Evolutionary conservation across 1,140 invertebrate species (phyloP).

Genomic region (Nautilus pompilius): DNA sequence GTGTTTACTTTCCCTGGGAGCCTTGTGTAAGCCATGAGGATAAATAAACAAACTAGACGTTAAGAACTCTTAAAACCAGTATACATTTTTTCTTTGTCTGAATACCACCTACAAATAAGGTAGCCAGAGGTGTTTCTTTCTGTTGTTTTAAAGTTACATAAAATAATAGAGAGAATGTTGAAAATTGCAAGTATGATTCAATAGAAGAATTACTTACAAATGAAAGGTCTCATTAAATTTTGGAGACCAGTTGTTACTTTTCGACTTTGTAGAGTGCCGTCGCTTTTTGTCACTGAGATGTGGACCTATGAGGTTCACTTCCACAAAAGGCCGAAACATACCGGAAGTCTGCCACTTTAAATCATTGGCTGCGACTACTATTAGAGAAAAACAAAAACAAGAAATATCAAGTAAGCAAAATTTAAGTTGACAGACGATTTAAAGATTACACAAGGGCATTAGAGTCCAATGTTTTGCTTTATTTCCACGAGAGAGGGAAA

Average conservation of each 20-base stretch:
- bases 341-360: slow-evolving; percentile 91
- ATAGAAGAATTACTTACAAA: slow-evolving; percentile 77
- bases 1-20: too few relatives aligned
- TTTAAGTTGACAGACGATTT: background rate
- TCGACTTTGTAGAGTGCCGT: slow-evolving; percentile 97
- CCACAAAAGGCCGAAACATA: slow-evolving; percentile 98
- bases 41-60: too few relatives aligned
- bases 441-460: background rate
- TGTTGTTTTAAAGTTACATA: background rate
- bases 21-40: too few relatives aligned
- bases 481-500: too few relatives aligned
- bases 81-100: too few relatives aligned
- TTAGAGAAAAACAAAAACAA: slow-evolving; percentile 41
- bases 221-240: slow-evolving; percentile 99
- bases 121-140: too few relatives aligned
- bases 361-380: slow-evolving; percentile 97
- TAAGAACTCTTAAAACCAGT: too few relatives aligned
- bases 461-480: background rate
- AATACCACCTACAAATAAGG: too few relatives aligned
- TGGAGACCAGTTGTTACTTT: slow-evolving; percentile 97
- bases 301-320: slow-evolving; percentile 97
- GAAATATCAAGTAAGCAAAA: background rate
- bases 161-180: background rate
- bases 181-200: background rate
- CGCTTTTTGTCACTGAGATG: slow-evolving; percentile 96